Base-by-base conservation (phyloP, 2,888 invertebrate species). In the Dryocosmus kuriphilus region DNA sequence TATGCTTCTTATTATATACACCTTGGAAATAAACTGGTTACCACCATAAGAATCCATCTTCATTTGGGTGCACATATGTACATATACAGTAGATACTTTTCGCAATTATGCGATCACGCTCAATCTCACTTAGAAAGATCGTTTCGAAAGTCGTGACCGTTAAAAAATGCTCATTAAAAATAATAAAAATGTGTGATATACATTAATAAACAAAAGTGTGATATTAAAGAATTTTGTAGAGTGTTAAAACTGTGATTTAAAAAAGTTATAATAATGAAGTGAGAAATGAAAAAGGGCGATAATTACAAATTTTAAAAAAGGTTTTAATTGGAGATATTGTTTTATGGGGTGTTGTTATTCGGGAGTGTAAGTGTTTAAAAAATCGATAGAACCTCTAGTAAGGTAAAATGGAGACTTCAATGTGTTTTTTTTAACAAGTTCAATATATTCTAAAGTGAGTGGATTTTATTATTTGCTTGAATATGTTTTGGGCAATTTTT, bases 41-140 rank as follows among this genome's bases (percentile, higher is more conserved):
- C 62, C 32, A 27, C 27, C 30, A 61, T 61, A 32, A 62, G n/a
- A n/a, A n/a, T 30, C 32, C 62, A 35, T 41, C 76, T 71, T 76
- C 24, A 57, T 35, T 63, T 65, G 7, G 22, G 41, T 41, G 27
- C 71, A 38, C 38, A 9, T 11, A 38, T 38, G 14, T 2, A 38
- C 38, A n/a, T n/a, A n/a, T n/a, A n/a, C n/a, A n/a, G 30, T 24
- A 35, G 22, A 32, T 63, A n/a, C 65, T 76, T 60, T 41, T 22
- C 57, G 24, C 51, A 35, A 62, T 51, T 51, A 6, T 24, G 11
- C 14, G n/a, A 5, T 57, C 57, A 24, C 51, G 51, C 57, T 57
- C 57, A 24, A 57, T 14, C 11, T 22, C 22, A 24, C 57, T 57
- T 24, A 57, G n/a, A 57, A 57, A 14, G 4, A 24, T 24, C 57